Evolutionary conservation across 2,113 vertebrate species (phyloP), one percentile per base, ranked within the genome.

Genomic region (Neoarius graeffei): DNA sequence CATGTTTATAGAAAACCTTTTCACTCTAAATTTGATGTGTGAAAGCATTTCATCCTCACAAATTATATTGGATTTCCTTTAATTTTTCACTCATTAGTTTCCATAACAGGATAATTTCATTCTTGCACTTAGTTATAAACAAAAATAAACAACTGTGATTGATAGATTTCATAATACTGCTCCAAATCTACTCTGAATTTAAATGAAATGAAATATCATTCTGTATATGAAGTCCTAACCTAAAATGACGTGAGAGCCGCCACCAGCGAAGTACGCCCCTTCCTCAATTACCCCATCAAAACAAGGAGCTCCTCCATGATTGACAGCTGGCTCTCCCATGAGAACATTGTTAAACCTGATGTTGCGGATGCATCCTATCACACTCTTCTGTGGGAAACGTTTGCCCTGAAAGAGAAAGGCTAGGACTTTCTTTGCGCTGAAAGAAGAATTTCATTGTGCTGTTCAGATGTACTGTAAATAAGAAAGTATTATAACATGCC

Each of bases 331-430:
- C 30, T 88, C 87, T 27, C 86, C 92, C 71, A 96, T 76, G 60
- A 86, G 87, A 19, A 93, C 92, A 27, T 94, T 91, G n/a, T 97
- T 95, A 91, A 97, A 74, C 88, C 92, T 96, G 69, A 98, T 94
- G 89, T 96, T 94, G 84, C 91, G 95, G 62, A 98, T 79, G 79
- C 97, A 99, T 19, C 97, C 97, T 27, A 93, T 94, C 86, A 97
- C 93, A 82, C 95, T 95, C 77, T 92, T 93, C 71, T 57, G 27
- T 80, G 96, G 96, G 52, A 97, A 90, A 69, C 89, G 92, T 93
- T 96, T 94, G 62, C 59, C 94, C 96, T 79, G 25, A n/a, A 35
- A 91, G 73, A 82, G 54, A 85, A 52, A 59, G 25, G 73, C 48
- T 23, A 14, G 23, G 4, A 52, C 42, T 1, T 19, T 48, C 48